phyloP scores from a whole-genome alignment of 1,140 invertebrate species.

The Euschistus heros region DNA sequence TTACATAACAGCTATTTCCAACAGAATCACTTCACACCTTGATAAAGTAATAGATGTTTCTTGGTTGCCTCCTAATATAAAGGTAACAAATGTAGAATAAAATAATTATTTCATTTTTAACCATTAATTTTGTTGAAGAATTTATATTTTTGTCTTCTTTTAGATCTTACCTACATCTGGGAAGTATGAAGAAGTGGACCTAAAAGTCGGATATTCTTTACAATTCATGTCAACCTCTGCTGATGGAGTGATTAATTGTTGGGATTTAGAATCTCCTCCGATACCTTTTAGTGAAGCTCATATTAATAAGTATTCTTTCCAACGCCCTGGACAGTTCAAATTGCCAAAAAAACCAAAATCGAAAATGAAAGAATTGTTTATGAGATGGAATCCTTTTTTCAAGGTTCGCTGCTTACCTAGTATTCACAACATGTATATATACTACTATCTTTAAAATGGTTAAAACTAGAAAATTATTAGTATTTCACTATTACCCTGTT shows the following conservation, averaged over 20 bases:
- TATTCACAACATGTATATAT: too few species aligned
- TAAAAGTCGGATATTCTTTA: conserved; percentile 35
- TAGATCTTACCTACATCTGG: neutral
- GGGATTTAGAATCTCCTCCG: conserved; percentile 47
- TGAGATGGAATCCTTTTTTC: neutral
- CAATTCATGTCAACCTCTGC: conserved; percentile 53
- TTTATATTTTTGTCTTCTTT: neutral
- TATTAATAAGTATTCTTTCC: neutral
- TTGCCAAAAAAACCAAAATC: neutral
- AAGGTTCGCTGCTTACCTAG: neutral
- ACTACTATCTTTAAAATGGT: too few species aligned
- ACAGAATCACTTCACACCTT: conserved; percentile 23
- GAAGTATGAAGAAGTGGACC: conserved; percentile 18
- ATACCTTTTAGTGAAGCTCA: neutral
- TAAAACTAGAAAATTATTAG: too few species aligned
- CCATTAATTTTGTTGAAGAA: neutral
- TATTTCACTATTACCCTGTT: too few species aligned
- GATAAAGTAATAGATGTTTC: conserved; percentile 5
- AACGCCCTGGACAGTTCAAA: neutral
- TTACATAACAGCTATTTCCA: too few species aligned
- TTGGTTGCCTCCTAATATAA: conserved; percentile 29
- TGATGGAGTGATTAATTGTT: conserved; percentile 56
- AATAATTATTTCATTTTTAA: neutral
- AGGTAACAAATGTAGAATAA: conserved; percentile 29
- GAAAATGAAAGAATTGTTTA: neutral